phyloP scores from a whole-genome alignment of 2,113 vertebrate species.

The Cottus gobio region DNA sequence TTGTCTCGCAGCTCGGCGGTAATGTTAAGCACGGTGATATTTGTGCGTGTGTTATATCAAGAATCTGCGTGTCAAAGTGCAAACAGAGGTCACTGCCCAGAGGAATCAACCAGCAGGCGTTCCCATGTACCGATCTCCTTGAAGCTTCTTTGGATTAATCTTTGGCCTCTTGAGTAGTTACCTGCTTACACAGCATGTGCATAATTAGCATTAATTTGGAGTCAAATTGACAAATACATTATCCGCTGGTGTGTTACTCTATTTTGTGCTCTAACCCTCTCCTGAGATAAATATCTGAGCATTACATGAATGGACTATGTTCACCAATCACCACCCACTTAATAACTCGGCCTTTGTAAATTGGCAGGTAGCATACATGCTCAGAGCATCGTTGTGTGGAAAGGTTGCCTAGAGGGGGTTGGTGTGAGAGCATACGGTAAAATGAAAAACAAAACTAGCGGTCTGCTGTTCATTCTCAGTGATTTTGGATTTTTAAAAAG shows the following conservation, averaged over 20 bases:
- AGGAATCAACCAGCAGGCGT: not conserved
- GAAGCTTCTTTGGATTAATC: slow-evolving; percentile 1
- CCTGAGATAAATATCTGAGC: not conserved
- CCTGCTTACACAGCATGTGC: not conserved
- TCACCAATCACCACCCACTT: not conserved
- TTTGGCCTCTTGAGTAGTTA: not conserved
- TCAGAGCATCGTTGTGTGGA: not conserved
- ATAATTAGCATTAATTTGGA: not conserved
- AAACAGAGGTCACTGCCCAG: not conserved
- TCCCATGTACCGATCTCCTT: not conserved
- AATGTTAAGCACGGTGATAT: no score
- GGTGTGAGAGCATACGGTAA: not conserved
- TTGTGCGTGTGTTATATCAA: not conserved
- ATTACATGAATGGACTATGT: not conserved
- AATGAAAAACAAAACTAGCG: no score
- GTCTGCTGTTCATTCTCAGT: not conserved
- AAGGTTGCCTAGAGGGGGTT: no score
- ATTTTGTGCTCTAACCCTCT: not conserved
- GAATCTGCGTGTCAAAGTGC: not conserved
- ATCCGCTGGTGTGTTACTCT: not conserved
- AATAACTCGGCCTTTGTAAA: not conserved
- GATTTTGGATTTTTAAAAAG: not conserved
- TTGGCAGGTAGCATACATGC: not conserved
- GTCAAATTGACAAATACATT: not conserved
- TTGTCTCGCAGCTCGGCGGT: not conserved